These are phyloP conservation scores for Catostylus mosaicus DNA, from an alignment of 30 jellyfish, hydroid and myxozoan species.

Conservation along the genomic window DNA sequence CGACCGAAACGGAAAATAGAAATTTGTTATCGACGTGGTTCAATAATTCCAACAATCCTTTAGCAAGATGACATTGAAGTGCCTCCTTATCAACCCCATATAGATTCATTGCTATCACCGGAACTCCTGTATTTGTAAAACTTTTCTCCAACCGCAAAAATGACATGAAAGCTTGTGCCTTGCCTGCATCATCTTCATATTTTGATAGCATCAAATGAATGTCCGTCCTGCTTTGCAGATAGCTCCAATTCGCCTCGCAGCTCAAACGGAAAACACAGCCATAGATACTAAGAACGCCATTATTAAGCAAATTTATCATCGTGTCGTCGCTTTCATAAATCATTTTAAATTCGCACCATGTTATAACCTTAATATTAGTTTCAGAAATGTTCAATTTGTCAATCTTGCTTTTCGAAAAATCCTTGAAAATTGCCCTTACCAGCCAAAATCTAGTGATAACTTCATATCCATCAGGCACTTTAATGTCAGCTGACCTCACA, in stretches of 20 bases:
- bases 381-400: background rate
- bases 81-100: background rate
- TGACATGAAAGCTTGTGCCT: background rate
- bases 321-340: background rate
- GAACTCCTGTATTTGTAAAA: background rate
- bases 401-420: background rate
- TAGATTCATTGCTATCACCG: background rate
- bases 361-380: background rate
- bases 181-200: background rate
- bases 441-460: background rate
- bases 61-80: background rate
- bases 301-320: background rate
- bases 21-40: too few species aligned
- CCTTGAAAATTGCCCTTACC: background rate
- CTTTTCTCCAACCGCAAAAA: background rate
- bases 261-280: background rate
- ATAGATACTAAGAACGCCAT: background rate
- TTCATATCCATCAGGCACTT: background rate
- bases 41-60: background rate
- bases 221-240: background rate
- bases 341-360: background rate
- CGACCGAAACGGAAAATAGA: too few species aligned
- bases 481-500: background rate
- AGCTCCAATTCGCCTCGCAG: background rate
- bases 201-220: background rate